phyloP scores from a whole-genome alignment of 2,113 vertebrate species.

The Mobula hypostoma region DNA sequence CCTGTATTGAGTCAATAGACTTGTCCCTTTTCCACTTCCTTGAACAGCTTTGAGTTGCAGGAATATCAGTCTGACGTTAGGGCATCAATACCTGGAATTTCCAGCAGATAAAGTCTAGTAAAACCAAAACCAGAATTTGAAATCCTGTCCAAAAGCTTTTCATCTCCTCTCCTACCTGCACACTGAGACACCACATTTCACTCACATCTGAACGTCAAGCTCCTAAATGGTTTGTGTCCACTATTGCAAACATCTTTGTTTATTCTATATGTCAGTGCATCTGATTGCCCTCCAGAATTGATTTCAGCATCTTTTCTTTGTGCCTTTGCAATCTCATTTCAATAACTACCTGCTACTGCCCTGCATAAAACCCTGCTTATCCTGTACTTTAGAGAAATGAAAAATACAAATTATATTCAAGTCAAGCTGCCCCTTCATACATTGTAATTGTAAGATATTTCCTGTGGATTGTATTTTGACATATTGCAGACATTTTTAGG shows the following conservation, averaged over 20 bases:
- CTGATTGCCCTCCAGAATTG: background rate
- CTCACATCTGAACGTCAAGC: background rate
- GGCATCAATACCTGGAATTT: background rate
- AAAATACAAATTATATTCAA: background rate
- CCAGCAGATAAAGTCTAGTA: background rate
- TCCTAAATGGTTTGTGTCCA: background rate
- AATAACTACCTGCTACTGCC: background rate
- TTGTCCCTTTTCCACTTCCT: background rate
- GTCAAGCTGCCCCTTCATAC: background rate
- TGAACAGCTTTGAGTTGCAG: background rate
- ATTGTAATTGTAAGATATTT: background rate
- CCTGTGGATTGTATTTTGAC: background rate
- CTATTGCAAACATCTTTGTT: background rate
- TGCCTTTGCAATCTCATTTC: background rate
- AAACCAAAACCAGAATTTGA: background rate
- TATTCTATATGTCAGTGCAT: background rate
- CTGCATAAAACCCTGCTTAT: background rate
- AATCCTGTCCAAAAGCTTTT: background rate
- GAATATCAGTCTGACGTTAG: background rate
- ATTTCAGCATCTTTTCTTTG: background rate
- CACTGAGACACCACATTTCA: background rate
- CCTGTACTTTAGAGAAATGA: background rate
- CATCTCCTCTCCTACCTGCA: background rate
- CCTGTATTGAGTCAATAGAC: background rate
- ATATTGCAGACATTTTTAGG: background rate